Base-by-base conservation (phyloP, 2,113 vertebrate species). In the Marmota monax region DNA sequence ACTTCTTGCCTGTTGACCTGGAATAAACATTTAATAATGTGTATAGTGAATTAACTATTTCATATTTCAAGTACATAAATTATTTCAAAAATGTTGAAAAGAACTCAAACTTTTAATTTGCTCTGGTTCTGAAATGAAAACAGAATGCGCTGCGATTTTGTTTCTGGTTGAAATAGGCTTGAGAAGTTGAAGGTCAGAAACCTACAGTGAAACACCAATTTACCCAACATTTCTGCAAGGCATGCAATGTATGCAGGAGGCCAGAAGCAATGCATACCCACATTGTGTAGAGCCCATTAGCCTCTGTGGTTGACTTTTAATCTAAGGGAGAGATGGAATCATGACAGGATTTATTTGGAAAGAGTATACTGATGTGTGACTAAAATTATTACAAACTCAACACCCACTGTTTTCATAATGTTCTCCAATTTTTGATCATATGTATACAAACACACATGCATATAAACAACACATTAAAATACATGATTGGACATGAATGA, bases 41-140 rank as follows among this genome's bases (percentile, higher is more conserved):
- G 70, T 65, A 77, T 65, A 61, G 88, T 93, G 86, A 88, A 92
- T 82, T 89, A 90, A 87, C 85, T 76, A 67, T 83, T 53, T 45
- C 39, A 42, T 73, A 88, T 76, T 94, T 85, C 29, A 95, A 39
- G 2, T 61, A 82, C 32, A 84, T 77, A 67, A 65, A 69, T 77
- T 95, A 90, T 86, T 61, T 77, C 37, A 94, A 95, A 51, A 89
- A 23, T 65, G 9, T 51, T 92, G 48, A 88, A 85, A 16, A 80
- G 74, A 92, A 76, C 20, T 61, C 20, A 63, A 9, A 65, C 2
- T 80, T 94, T n/a, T 61, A 88, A 65, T 69, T 39, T 95, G 58
- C 51, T 92, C 67, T 87, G 56, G 17, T 78, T 87, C 58, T 58
- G 22, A 92, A 89, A 80, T 29, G 79, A 72, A 61, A 76, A 73